These are phyloP conservation scores for Thalassaphorura encarpata DNA, from an alignment of 1,140 invertebrate species.

Conservation along the genomic window DNA sequence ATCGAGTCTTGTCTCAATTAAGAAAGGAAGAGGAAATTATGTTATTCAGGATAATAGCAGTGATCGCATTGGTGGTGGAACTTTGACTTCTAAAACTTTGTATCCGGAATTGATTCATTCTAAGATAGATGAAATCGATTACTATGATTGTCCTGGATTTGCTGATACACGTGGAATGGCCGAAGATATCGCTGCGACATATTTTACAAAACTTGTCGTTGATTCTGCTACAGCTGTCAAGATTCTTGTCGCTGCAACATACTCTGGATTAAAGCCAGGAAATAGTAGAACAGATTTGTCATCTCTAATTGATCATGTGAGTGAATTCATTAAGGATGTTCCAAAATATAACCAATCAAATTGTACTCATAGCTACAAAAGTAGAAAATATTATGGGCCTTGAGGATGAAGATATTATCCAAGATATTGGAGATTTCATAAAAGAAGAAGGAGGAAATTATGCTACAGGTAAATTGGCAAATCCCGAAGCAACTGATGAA, in stretches of 20 bases:
- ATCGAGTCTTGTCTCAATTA: neutral
- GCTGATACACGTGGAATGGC: slow-evolving; percentile 18
- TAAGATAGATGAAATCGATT: neutral
- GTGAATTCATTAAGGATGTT: slow-evolving; percentile 15
- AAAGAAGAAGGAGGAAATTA: neutral
- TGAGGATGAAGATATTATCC: neutral
- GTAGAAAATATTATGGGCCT: slow-evolving; percentile 4
- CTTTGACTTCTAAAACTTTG: slow-evolving; percentile 16
- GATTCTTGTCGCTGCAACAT: slow-evolving; percentile 17
- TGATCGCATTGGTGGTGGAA: neutral
- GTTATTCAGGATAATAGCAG: neutral
- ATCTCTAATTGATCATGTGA: slow-evolving; percentile 5
- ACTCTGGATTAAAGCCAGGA: slow-evolving; percentile 14
- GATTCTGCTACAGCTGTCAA: slow-evolving; percentile 13
- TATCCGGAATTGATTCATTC: slow-evolving; percentile 13
- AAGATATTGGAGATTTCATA: neutral
- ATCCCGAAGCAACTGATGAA: neutral
- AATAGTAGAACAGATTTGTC: slow-evolving; percentile 17
- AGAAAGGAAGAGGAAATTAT: neutral
- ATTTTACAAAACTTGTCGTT: slow-evolving; percentile 22
- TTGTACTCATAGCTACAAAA: slow-evolving; percentile 27
- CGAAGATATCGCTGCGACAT: slow-evolving; percentile 21
- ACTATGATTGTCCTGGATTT: slow-evolving; percentile 31
- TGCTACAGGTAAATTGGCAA: neutral
- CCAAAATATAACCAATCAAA: slow-evolving; percentile 9